Evolutionary conservation across 2,888 invertebrate species (phyloP).

Genomic region (Meloe dianella): DNA sequence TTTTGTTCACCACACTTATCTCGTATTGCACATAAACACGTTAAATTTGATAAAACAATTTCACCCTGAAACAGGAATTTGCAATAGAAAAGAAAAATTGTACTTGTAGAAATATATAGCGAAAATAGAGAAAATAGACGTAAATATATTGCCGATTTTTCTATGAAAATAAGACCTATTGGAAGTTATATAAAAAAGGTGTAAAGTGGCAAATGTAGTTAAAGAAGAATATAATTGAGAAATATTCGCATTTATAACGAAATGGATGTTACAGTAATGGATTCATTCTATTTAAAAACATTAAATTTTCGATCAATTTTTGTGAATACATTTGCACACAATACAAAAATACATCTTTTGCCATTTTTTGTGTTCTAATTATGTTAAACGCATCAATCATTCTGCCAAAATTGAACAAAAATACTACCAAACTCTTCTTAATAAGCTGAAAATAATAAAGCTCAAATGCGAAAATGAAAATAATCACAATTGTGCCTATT

Average conservation of each 20-base stretch:
- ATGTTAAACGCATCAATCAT: background rate
- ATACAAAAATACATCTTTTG: background rate
- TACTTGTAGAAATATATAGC: background rate
- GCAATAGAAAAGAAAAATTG: too few species aligned
- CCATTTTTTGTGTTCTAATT: background rate
- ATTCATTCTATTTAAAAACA: too few species aligned
- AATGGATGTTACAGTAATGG: too few species aligned
- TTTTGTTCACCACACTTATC: background rate
- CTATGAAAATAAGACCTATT: too few species aligned
- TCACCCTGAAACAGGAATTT: background rate
- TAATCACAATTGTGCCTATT: background rate
- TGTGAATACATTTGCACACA: too few species aligned
- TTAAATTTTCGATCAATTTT: too few species aligned
- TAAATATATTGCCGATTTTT: too few species aligned
- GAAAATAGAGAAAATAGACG: background rate
- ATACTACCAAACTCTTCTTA: background rate
- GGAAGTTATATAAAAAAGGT: too few species aligned
- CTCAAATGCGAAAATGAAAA: background rate
- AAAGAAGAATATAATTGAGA: too few species aligned
- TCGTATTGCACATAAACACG: background rate
- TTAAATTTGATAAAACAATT: background rate
- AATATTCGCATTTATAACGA: too few species aligned
- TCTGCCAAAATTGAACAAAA: background rate
- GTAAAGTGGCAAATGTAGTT: too few species aligned
- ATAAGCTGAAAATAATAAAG: background rate